phyloP scores from a whole-genome alignment of 2,888 invertebrate species.

The Metacarcinus magister region DNA sequence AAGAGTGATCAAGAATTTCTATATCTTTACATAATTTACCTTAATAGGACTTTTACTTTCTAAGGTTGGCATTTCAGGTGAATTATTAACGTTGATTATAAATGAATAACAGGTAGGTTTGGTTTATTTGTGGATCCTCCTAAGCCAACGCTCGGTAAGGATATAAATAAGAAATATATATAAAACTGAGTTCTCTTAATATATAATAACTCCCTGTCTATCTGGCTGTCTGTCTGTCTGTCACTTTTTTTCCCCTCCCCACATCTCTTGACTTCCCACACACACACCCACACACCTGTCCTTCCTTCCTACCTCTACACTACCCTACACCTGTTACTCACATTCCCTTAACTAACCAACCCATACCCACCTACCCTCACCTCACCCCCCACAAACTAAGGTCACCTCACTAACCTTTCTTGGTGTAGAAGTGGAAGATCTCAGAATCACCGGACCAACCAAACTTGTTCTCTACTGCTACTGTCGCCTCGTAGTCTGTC shows the following conservation, averaged over 20 bases:
- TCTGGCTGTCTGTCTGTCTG: background rate
- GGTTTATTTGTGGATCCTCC: background rate
- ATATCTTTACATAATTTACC: too few species aligned
- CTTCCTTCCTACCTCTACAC: background rate
- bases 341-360: background rate
- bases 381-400: background rate
- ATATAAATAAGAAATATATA: background rate
- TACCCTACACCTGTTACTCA: background rate
- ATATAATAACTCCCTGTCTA: background rate
- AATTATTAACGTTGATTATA: background rate
- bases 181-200: background rate
- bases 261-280: background rate
- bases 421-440: constrained; percentile 80
- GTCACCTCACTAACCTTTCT: constrained; percentile 73
- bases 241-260: background rate
- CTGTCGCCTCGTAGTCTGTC: constrained; percentile 89
- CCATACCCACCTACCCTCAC: background rate
- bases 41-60: too few species aligned
- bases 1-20: too few species aligned
- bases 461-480: constrained; percentile 88
- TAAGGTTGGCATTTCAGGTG: too few species aligned
- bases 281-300: background rate
- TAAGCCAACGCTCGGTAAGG: background rate
- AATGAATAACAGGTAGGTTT: background rate
- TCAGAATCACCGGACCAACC: constrained; percentile 79